Base-by-base conservation (phyloP, 2,888 invertebrate genomes). In the Synanthedon tipuliformis region DNA sequence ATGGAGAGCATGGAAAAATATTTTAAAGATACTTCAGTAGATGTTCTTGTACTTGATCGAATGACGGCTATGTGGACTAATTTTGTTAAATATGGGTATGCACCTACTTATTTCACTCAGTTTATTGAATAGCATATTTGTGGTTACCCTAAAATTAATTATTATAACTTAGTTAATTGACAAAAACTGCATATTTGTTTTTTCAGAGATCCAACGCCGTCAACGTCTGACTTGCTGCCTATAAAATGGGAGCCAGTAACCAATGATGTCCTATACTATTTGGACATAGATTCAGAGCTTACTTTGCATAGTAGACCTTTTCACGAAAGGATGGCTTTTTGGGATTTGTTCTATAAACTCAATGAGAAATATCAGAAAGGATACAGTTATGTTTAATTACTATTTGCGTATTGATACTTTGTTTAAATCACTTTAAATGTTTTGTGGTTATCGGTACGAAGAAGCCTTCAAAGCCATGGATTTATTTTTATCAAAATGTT, bases 321-420 rank as follows among this genome's bases (percentile, higher is more conserved):
- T 48, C 56, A 62, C 13, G 54, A 60, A 11, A 61, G 68, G 50
- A 56, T 65, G 51, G 61, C 60, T 1, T 66, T 68, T 50, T 69
- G 65, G 68, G 64, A 69, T n/a, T 45, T 59, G 27, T 59, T 63
- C 27, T 59, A 18, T 54, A 55, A 50, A 40, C 12, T 50, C 12
- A 50, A 50, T 18, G 27, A 34, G 34, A 50, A 50, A 50, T n/a
- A 34, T n/a, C 13, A 49, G 23, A 49, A 13, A 23, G 49, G 49
- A 10, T 49, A 49, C 18, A 49, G 12, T 16, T 15, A 49, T 12
- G 45, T 13, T 15, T 45, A 4, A 45, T 34, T 8, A 34, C 1
- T 34, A 34, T 34, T 34, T 34, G 27, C 8, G 2, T 8, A 34
- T 34, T 34, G 27, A 34, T 8, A 8, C 27, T 8, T 23, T 23